phyloP scores from a whole-genome alignment of 30 jellyfish, hydroid and myxozoan genomes.

The Cassiopea xamachana region DNA sequence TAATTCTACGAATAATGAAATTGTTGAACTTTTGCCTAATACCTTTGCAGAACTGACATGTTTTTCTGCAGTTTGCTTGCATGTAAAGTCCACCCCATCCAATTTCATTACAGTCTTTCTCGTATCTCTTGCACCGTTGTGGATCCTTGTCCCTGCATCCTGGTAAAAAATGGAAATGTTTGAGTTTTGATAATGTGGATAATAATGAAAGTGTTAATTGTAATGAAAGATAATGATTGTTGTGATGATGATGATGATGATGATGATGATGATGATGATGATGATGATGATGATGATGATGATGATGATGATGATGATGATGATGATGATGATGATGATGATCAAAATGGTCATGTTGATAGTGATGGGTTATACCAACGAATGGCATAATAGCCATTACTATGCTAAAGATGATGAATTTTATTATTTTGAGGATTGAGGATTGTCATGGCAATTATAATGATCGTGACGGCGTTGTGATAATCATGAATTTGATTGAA shows the following conservation, averaged over 20 bases:
- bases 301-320: conserved; percentile 25
- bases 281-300: conserved; percentile 12
- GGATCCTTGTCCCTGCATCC: conserved; percentile 56
- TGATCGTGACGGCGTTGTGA: background rate
- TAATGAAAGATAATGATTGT: conserved; percentile 1
- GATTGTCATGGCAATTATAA: background rate
- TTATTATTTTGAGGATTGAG: background rate
- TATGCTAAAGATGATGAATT: background rate
- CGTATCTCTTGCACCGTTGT: conserved; percentile 22
- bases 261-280: conserved; percentile 25
- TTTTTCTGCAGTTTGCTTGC: conserved; percentile 30
- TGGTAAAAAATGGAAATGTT: background rate
- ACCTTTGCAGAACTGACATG: conserved; percentile 49
- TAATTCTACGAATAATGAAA: too few relatives aligned
- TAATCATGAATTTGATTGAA: background rate
- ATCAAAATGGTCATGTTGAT: background rate
- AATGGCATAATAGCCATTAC: background rate
- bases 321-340: conserved; percentile 19
- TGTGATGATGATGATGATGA: conserved; percentile 9
- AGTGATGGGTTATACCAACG: background rate
- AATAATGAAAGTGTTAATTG: background rate
- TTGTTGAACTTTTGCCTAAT: background rate
- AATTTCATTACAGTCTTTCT: conserved; percentile 23
- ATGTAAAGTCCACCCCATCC: conserved; percentile 65
- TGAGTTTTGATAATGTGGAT: background rate